These are phyloP conservation scores for Tinamus guttatus DNA, from an alignment of 2,113 vertebrate genomes.

Conservation along the genomic window DNA sequence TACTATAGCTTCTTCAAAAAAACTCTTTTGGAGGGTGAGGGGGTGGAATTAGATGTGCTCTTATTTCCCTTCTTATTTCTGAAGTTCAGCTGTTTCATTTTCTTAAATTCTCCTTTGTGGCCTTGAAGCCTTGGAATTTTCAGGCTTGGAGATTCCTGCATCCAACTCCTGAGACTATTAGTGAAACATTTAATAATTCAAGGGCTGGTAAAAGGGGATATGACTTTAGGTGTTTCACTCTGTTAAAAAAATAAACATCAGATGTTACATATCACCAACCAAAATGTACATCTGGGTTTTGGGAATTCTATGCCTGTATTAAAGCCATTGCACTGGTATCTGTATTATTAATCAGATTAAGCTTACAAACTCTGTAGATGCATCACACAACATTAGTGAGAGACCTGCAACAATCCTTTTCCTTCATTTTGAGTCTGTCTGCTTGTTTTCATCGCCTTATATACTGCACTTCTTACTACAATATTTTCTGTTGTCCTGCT, in stretches of 20 bases:
- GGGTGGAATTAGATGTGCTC: background rate
- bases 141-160: background rate
- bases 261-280: background rate
- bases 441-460: background rate
- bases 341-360: background rate
- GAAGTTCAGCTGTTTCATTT: background rate
- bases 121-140: background rate
- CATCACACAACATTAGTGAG: background rate
- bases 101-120: background rate
- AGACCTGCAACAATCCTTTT: background rate
- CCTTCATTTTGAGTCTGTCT: background rate
- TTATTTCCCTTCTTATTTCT: background rate
- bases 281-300: background rate
- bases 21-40: background rate
- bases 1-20: background rate
- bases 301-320: background rate
- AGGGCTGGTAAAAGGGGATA: background rate
- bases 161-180: background rate
- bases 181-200: slow-evolving; percentile 2
- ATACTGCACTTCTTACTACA: background rate
- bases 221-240: background rate
- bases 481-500: background rate
- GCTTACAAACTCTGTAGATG: background rate
- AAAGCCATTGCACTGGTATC: background rate
- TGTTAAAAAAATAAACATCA: background rate